Percentiles rank a stretch among this genome's conserved stretches.
phyloP scores from a whole-genome alignment of 2,113 vertebrate species.

The Hylia prasina region DNA sequence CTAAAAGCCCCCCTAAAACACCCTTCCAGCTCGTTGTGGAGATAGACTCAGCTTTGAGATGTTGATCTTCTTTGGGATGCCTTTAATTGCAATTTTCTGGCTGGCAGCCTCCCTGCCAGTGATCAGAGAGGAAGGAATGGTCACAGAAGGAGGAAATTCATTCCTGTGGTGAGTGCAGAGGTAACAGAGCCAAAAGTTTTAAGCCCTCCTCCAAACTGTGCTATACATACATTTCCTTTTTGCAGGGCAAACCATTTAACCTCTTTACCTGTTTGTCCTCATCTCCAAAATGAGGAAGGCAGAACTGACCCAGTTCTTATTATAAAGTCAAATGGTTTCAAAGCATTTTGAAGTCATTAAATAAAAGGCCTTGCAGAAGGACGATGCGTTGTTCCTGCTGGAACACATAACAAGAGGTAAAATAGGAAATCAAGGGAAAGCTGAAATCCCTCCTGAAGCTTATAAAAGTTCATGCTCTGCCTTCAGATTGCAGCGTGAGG shows the following conservation, averaged over 20 bases:
- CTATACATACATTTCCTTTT: neutral
- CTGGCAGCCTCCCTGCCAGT: neutral
- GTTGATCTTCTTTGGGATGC: neutral
- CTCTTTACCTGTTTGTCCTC: conserved; percentile 15
- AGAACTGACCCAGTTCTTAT: conserved; percentile 39
- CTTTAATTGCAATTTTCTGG: neutral
- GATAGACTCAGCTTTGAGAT: neutral
- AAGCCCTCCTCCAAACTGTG: neutral
- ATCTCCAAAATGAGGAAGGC: conserved; percentile 31
- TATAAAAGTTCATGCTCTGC: neutral
- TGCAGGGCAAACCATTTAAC: conserved; percentile 46
- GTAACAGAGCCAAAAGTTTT: neutral
- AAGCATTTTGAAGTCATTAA: conserved; percentile 9
- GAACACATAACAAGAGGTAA: neutral
- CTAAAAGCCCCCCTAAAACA: neutral
- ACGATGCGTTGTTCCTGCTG: neutral
- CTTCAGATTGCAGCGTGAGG: neutral
- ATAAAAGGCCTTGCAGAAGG: neutral
- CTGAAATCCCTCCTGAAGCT: conserved; percentile 1
- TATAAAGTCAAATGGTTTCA: neutral
- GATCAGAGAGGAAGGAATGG: neutral
- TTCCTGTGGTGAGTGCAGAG: neutral
- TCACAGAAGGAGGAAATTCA: conserved; percentile 1
- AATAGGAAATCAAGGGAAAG: neutral
- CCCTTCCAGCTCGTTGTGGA: neutral